Base-by-base conservation (phyloP, 1,140 invertebrate genomes). In the Bombus polaris region DNA sequence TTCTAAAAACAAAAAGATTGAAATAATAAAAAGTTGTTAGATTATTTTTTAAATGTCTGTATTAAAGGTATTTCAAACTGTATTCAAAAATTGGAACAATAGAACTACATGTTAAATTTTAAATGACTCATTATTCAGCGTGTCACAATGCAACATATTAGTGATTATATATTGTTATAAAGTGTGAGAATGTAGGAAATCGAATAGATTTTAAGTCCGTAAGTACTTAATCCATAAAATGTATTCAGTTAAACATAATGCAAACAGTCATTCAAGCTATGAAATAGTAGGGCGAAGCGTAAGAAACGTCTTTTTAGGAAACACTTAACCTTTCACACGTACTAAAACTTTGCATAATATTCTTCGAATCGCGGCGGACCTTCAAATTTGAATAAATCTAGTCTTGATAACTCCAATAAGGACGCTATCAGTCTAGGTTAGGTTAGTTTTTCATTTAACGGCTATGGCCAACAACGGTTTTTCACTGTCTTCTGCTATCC, bases 381-480 rank as follows among this genome's bases (percentile, higher is more conserved):
- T 83, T 83, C 84, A 85, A 89, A 89, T 87, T 88, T 85, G 78
- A 89, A 77, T 65, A 78, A 85, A 90, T 86, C 78, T 83, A 68
- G 44, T 72, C 42, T 53, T 13, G 85, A 89, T 85, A 89, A 81
- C 68, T 81, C 73, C 86, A 91, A 91, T 84, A 92, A 92, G 81
- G 91, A 93, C 92, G 92, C 92, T 92, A 90, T 86, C 73, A 71
- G 32, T 53, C 37, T 76, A 81, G 82, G 90, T 88, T 83, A 92
- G 91, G 91, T 93, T 92, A 92, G 90, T 87, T 91, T 77, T 77
- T 42, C 77, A 88, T 59, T 88, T 87, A 93, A 93, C 91, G 91
- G 91, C 89, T 91, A 84, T 66, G 39, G 47, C 72, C 88, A 90
- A 83, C 88, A 91, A 92, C 90, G 90, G 87, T 91, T 91, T 87